Percentiles rank a stretch among this genome's conserved stretches.
Evolutionary conservation across 2,113 vertebrate species (phyloP).

Genomic region (Enhydra lutris): DNA sequence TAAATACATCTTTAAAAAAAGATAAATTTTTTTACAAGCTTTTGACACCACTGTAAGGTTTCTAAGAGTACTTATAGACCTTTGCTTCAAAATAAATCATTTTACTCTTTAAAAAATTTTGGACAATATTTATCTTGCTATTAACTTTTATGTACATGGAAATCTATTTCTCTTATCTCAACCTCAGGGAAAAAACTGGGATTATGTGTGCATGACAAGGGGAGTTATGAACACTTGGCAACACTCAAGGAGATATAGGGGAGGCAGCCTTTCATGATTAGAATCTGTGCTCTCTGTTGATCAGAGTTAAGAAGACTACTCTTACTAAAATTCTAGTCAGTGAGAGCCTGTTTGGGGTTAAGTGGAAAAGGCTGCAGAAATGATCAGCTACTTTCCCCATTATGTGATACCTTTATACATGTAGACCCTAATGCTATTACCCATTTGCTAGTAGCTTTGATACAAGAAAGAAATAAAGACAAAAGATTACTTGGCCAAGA

Average conservation of each 20-base stretch:
- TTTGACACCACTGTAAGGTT: neutral
- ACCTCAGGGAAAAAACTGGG: neutral
- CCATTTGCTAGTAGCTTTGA: neutral
- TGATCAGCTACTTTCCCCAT: neutral
- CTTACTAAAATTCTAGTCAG: neutral
- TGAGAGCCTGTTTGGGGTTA: neutral
- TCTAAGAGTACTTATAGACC: neutral
- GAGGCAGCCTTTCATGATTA: neutral
- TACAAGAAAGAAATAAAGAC: neutral
- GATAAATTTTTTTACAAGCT: neutral
- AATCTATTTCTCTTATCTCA: neutral
- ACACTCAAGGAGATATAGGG: neutral
- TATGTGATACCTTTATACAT: neutral
- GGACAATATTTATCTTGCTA: neutral
- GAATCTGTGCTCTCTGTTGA: neutral
- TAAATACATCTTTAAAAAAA: neutral
- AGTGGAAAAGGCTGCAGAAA: neutral
- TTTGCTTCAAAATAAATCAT: neutral
- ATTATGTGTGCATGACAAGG: neutral
- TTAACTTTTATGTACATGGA: neutral
- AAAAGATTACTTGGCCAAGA: neutral
- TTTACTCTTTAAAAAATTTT: neutral
- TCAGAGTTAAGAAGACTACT: neutral
- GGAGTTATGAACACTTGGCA: neutral
- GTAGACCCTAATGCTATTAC: neutral